Evolutionary conservation across 1,140 invertebrate species (phyloP).

Genomic region (Zeugodacus cucurbitae): DNA sequence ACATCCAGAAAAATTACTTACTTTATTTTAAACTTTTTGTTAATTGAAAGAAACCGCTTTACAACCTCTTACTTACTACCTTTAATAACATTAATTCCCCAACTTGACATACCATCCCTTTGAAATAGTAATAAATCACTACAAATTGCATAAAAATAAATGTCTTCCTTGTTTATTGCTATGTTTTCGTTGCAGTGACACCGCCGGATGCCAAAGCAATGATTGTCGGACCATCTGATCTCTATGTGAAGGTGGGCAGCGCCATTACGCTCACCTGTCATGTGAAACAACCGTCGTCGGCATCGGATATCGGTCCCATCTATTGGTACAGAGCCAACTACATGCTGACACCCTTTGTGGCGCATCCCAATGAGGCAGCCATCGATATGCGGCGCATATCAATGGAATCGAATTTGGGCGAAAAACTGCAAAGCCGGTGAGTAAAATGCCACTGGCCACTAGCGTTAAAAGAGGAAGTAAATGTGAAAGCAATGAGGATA

Average conservation of each 20-base stretch:
- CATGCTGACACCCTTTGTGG: constrained; percentile 62
- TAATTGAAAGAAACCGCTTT: too few relatives aligned
- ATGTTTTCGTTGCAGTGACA: constrained; percentile 52
- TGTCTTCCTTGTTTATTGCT: background rate
- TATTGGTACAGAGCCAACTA: constrained; percentile 81
- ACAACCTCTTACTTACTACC: too few relatives aligned
- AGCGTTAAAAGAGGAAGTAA: background rate
- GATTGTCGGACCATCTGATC: constrained; percentile 79
- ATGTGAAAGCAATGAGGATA: background rate
- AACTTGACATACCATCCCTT: too few relatives aligned
- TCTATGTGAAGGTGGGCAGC: constrained; percentile 88
- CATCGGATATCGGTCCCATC: constrained; percentile 78
- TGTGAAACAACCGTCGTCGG: constrained; percentile 83
- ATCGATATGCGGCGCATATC: constrained; percentile 64
- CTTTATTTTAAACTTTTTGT: too few relatives aligned
- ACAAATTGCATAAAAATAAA: background rate
- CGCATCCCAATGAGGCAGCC: constrained; percentile 67
- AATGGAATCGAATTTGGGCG: constrained; percentile 62
- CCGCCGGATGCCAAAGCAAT: constrained; percentile 83
- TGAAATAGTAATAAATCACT: too few relatives aligned
- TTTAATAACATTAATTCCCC: too few relatives aligned
- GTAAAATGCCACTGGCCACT: constrained; percentile 19
- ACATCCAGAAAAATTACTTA: too few relatives aligned
- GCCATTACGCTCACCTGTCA: constrained; percentile 82
- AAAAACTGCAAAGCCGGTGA: constrained; percentile 62